Evolutionary conservation across 2,888 invertebrate genomes (phyloP), one percentile per base, ranked within the genome.

Genomic region (Hypomecis atomaria): DNA sequence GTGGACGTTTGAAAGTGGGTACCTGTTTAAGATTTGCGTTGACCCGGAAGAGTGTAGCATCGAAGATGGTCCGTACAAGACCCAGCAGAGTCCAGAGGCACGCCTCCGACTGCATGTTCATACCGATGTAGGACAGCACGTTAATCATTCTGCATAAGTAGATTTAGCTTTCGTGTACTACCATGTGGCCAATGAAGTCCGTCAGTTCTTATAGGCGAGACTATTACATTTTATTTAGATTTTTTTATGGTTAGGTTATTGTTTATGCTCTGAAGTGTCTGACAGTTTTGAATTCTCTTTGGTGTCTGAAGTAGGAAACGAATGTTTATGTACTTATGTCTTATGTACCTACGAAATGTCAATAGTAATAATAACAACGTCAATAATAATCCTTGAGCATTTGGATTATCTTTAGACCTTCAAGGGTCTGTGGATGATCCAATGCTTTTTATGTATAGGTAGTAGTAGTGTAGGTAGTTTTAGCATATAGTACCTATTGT

Each of bases 1-100:
- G 23, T 23, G 23, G 23, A 23, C 23, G 23, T 23, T 23, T 23
- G 23, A 23, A 23, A 23, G 23, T 23, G 23, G 6, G 74, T 75
- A 91, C 92, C 90, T 93, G 91, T 76, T 92, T 90, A 66, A 94
- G 82, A 83, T 94, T 94, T 61, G 90, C 85, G 72, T 92, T 92
- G 53, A 94, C 88, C 83, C 92, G 90, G 76, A 94, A 93, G 63
- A 94, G 85, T 0, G 94, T 94, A 9, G 93, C 92, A 73, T 94
- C 94, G 69, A 94, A 93, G 58, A 93, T 90, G 0, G 93, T 93
- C 53, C 89, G 81, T 67, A 92, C 71, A 37, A 94, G 87, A 42
- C 94, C 94, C 52, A 93, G 70, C n/a, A 94, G 69, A 4, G 93
- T 91, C 87, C 94, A 90, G 59, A 94, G 70, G 67, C 94, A 87